Base-by-base conservation (phyloP, 2,113 vertebrate species). In the Laterallus jamaicensis region DNA sequence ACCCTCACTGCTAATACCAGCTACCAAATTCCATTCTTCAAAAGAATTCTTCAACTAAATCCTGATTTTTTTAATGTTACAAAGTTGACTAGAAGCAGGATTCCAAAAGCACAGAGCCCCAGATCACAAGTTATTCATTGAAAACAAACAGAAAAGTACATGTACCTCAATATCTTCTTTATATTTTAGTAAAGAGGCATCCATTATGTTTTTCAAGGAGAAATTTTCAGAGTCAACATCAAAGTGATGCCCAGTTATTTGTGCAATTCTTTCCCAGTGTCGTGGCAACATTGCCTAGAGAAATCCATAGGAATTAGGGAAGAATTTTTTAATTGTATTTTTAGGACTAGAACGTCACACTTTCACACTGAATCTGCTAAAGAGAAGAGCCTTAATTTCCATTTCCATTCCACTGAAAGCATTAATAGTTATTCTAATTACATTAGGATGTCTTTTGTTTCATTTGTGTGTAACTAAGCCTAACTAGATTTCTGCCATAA, bases 101-200 rank as follows among this genome's bases (percentile, higher is more conserved):
- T 59, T 92, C 68, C 40, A 67, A 93, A 92, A 84, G 22, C 28
- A 50, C 19, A 24, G 52, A 71, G 39, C 11, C 16, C 4, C 9
- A 37, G 10, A 62, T 40, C 32, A 75, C 29, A 92, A 64, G 29
- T 49, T n/a, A 66, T 20, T 64, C 16, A 89, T 52, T 58, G 31
- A 59, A 62, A 76, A 31, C 6, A 55, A 75, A 58, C 42, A 80
- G 20, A 77, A 80, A 56, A 82, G 9, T 44, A 32, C 9, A 52
- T 6, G 25, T 95, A 98, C 98, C 98, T 99, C 98, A 47, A 99
- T 98, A 88, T 99, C 98, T 68, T 99, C 98, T 92, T 98, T 99
- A 86, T 97, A 62, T 31, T 97, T 96, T 32, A 99, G 94, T 86
- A 99, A 97, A 5, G 98, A 97, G 10, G 98, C 98, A 95, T 98